These are phyloP conservation scores for Netelia melanura DNA, from an alignment of 2,888 invertebrate species.

Conservation along the genomic window DNA sequence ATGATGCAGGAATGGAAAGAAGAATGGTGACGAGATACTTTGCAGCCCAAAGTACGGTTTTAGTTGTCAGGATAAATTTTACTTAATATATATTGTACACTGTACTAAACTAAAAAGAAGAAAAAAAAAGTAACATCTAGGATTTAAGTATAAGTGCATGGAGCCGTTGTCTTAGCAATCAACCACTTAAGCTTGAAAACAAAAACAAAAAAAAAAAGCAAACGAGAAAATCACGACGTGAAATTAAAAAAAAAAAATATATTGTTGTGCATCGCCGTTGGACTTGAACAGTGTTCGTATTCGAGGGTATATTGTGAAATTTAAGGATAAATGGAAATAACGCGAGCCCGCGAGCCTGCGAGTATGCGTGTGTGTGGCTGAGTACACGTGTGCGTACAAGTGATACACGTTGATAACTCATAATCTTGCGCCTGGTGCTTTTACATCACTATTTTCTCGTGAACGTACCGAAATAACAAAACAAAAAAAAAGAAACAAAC, in stretches of 20 bases:
- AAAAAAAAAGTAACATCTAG: conserved; percentile 63
- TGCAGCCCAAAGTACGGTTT: conserved; percentile 62
- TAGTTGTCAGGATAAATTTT: conserved; percentile 72
- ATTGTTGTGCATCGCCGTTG: conserved; percentile 62
- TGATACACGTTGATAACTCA: background rate
- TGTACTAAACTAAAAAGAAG: conserved; percentile 71
- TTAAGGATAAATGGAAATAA: conserved; percentile 17
- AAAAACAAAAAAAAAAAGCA: conserved; percentile 34
- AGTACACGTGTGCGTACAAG: conserved; percentile 44
- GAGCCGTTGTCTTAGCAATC: conserved; percentile 76
- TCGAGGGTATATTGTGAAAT: conserved; percentile 33
- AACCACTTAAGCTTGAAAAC: conserved; percentile 73
- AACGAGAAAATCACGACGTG: conserved; percentile 45
- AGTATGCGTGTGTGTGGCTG: conserved; percentile 34
- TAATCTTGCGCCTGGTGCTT: conserved; percentile 57
- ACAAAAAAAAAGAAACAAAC: background rate
- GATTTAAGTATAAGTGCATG: conserved; percentile 75
- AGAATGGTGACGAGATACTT: conserved; percentile 33
- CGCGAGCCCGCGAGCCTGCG: conserved; percentile 38
- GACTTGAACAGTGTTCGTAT: conserved; percentile 51
- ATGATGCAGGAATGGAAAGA: too few relatives aligned
- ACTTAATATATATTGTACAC: conserved; percentile 72
- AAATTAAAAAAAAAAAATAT: conserved; percentile 47
- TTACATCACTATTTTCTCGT: conserved; percentile 56
- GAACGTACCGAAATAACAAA: conserved; percentile 26